phyloP scores from a whole-genome alignment of 2,888 invertebrate genomes.

The Holacanthella duospinosa region DNA sequence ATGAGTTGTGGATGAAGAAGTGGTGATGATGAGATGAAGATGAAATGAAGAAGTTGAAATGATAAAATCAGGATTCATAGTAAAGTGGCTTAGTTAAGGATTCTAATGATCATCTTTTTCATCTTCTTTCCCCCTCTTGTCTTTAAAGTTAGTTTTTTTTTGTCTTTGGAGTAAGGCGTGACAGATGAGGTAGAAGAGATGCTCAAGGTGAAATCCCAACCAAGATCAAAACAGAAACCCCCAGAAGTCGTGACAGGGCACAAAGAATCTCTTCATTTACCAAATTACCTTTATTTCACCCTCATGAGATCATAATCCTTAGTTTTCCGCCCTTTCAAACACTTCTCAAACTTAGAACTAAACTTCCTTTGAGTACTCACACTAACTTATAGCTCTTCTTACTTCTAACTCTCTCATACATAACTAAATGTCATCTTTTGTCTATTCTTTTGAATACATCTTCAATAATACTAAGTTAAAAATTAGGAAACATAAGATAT shows the following conservation, averaged over 20 bases:
- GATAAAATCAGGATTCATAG: not conserved
- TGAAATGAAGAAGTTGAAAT: slow-evolving; percentile 5
- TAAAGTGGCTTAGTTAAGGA: not conserved
- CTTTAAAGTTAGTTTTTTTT: not conserved
- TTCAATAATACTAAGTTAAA: too few species aligned
- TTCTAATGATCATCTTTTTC: not conserved
- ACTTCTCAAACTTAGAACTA: not conserved
- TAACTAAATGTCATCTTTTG: too few species aligned
- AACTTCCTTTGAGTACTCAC: not conserved
- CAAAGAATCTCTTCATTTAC: slow-evolving; percentile 18
- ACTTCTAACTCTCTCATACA: not conserved
- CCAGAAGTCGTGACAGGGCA: slow-evolving; percentile 24
- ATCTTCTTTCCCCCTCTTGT: not conserved
- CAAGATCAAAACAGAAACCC: slow-evolving; percentile 8
- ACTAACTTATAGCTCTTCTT: not conserved
- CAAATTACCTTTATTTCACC: slow-evolving; percentile 1
- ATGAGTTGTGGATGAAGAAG: not conserved
- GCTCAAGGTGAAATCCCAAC: slow-evolving; percentile 12
- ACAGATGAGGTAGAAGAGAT: not conserved
- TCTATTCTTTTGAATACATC: too few species aligned
- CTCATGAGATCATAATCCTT: not conserved
- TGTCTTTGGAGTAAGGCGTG: not conserved
- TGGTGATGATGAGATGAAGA: not conserved
- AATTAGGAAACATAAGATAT: too few species aligned
- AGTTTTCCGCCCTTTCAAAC: not conserved